Percentiles rank a stretch among this genome's conserved stretches.
Evolutionary conservation across 2,888 invertebrate genomes (phyloP).

Genomic region (Torymus auratus): DNA sequence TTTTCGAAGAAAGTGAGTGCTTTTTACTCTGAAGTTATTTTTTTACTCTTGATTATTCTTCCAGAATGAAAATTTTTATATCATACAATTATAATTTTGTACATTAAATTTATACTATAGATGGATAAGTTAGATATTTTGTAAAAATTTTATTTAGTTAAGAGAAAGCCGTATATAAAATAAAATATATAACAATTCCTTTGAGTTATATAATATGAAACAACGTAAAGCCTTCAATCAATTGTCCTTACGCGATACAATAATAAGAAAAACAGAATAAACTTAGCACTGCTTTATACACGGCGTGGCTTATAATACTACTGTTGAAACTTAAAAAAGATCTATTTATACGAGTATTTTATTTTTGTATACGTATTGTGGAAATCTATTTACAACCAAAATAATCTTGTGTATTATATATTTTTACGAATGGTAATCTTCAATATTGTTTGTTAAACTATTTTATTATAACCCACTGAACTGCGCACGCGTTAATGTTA

Average conservation of each 20-base stretch:
- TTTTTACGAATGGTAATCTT: conserved; percentile 29
- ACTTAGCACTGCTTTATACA: conserved; percentile 34
- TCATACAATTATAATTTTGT: background rate
- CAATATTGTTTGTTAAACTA: conserved; percentile 41
- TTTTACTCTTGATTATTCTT: conserved; percentile 42
- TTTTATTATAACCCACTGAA: conserved; percentile 38
- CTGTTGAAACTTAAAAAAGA: conserved; percentile 35
- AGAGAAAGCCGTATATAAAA: background rate
- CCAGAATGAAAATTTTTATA: background rate
- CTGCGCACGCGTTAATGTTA: conserved; percentile 44
- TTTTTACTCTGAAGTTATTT: conserved; percentile 47
- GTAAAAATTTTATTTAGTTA: conserved; percentile 25
- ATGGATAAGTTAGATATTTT: conserved; percentile 8
- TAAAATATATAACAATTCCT: conserved; percentile 31
- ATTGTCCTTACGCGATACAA: conserved; percentile 23
- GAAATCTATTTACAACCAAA: conserved; percentile 47
- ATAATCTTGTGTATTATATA: conserved; percentile 33
- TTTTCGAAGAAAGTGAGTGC: conserved; percentile 25
- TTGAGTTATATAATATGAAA: background rate
- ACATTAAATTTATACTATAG: background rate
- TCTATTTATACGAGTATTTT: conserved; percentile 51
- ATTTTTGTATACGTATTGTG: conserved; percentile 28
- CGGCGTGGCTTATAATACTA: conserved; percentile 21
- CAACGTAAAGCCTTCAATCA: conserved; percentile 26
- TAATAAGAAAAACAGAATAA: conserved; percentile 28